A percentile compares a stretch with the other conserved stretches of the same genome.
Evolutionary conservation across 2,888 invertebrate genomes (phyloP).

Genomic region (Morpho deidamia): DNA sequence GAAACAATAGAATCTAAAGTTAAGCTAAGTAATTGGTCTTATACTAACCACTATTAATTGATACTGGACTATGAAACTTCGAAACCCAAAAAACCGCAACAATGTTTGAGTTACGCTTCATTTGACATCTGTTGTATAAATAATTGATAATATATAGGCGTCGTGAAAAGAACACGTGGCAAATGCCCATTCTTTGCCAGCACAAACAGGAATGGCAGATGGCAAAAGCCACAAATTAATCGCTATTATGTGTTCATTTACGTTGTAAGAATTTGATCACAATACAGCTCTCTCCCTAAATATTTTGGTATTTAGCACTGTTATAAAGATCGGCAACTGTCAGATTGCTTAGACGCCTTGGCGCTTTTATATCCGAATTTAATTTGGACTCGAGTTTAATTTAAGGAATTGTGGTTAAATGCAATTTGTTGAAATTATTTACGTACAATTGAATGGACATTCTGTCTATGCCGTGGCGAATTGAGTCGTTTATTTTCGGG

Average conservation of each 20-base stretch:
- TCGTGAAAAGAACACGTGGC: constrained; percentile 57
- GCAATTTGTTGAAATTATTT: constrained; percentile 18
- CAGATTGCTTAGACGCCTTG: constrained; percentile 32
- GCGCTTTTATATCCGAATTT: constrained; percentile 8
- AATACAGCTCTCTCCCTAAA: constrained; percentile 31
- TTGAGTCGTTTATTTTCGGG: constrained; percentile 58
- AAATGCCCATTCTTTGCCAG: constrained; percentile 39
- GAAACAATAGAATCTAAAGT: not conserved
- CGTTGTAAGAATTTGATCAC: constrained; percentile 35
- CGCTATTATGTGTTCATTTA: constrained; percentile 38
- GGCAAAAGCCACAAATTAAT: constrained; percentile 46
- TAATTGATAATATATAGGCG: constrained; percentile 52
- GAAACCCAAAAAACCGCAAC: constrained; percentile 39
- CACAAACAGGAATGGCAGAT: constrained; percentile 45
- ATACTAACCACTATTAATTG: not conserved
- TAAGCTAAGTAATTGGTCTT: not conserved
- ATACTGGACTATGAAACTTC: not conserved
- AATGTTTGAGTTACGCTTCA: constrained; percentile 47
- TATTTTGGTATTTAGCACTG: constrained; percentile 44
- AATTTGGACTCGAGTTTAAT: constrained; percentile 4
- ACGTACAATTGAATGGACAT: constrained; percentile 32
- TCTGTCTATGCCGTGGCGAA: constrained; percentile 56
- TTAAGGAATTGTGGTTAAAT: constrained; percentile 16
- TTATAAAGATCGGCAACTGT: constrained; percentile 37
- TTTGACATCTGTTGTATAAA: constrained; percentile 62